Conservation (phyloP, 2,797 vertebrate species). For the Tauraco hartlaubi region DNA sequence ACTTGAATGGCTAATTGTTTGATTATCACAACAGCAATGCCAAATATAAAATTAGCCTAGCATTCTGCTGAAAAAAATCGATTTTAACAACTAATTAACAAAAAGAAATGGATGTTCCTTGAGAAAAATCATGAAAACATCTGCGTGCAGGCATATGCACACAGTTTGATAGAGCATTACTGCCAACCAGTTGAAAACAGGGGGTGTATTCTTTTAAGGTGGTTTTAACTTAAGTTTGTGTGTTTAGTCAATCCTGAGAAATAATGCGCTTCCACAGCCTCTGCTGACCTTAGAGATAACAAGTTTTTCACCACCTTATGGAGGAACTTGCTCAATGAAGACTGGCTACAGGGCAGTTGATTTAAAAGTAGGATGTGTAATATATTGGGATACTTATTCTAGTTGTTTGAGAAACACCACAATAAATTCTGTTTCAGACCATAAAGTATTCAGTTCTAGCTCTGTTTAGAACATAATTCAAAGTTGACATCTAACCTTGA, state of each 20-base stretch:
- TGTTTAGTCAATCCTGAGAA: background rate
- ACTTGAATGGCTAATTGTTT: background rate
- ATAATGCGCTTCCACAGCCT: background rate
- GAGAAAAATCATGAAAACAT: background rate
- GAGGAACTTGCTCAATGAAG: background rate
- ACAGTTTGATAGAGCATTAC: background rate
- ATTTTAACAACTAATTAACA: background rate
- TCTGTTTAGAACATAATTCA: background rate
- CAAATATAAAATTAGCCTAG: background rate
- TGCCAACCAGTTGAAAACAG: background rate
- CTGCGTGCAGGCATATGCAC: background rate
- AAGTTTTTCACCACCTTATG: background rate
- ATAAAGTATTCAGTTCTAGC: background rate
- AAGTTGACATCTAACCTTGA: background rate
- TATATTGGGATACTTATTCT: background rate
- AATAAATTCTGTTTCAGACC: background rate
- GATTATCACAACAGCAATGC: background rate
- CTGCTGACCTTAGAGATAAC: background rate
- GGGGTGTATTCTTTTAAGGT: background rate
- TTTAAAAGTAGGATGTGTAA: background rate
- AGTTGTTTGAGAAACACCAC: background rate
- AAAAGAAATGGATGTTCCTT: background rate
- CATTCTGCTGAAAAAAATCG: background rate
- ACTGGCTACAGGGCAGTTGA: background rate
- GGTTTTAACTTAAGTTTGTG: background rate